Evolutionary conservation across 2,888 invertebrate genomes (phyloP).

Genomic region (Maniola hyperantus): DNA sequence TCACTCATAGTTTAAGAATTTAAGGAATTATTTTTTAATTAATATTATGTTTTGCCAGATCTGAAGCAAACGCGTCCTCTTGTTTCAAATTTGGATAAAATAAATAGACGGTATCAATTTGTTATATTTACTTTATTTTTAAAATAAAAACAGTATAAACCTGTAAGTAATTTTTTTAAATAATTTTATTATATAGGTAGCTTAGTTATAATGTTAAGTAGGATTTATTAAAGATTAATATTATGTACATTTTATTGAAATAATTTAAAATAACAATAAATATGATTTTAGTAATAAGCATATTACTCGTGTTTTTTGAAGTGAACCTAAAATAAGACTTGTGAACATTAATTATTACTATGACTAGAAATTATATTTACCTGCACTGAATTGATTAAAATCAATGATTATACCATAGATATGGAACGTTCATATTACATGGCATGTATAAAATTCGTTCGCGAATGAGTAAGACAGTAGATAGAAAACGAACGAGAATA

Average conservation of each 20-base stretch:
- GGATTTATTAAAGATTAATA: not conserved
- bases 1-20: constrained; percentile 53
- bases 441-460: no score
- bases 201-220: not conserved
- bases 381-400: not conserved
- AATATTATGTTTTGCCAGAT: constrained; percentile 45
- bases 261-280: constrained; percentile 10
- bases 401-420: no score
- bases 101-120: constrained; percentile 1
- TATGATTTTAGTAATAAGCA: not conserved
- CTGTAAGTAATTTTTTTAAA: no score
- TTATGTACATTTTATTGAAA: constrained; percentile 8
- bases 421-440: no score
- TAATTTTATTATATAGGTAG: not conserved
- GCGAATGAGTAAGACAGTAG: no score
- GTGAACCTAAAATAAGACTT: not conserved
- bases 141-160: not conserved
- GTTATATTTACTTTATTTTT: not conserved
- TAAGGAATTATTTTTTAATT: not conserved
- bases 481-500: no score
- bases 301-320: constrained; percentile 1
- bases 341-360: not conserved
- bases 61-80: constrained; percentile 76
- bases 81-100: constrained; percentile 59
- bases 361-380: constrained; percentile 13